These are phyloP conservation scores for Drosophila melanosoma DNA, from an alignment of 2,888 invertebrate species.

Conservation along the genomic window DNA sequence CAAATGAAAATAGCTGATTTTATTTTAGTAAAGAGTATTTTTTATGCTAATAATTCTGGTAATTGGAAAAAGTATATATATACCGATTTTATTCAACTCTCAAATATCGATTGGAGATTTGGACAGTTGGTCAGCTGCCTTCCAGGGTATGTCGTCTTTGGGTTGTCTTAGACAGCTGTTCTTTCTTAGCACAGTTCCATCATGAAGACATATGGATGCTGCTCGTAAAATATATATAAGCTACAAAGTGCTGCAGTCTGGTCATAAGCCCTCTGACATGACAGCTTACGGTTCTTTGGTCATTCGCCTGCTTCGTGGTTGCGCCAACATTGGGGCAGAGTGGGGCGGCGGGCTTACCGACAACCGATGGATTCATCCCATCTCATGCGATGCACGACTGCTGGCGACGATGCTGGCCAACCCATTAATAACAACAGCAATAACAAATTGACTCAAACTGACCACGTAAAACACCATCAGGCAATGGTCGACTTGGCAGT, in stretches of 20 bases:
- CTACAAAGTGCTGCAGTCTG: conserved; percentile 18
- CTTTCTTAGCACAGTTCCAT: neutral
- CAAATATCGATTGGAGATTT: neutral
- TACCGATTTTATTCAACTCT: too few relatives aligned
- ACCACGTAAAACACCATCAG: conserved; percentile 27
- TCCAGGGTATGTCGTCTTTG: neutral
- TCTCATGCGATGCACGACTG: conserved; percentile 15
- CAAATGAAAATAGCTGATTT: neutral
- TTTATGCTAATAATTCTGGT: too few relatives aligned
- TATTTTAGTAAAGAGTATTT: neutral
- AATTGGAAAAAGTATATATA: too few relatives aligned
- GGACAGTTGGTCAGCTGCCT: neutral
- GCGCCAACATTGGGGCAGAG: neutral
- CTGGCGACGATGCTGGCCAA: neutral
- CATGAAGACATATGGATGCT: neutral
- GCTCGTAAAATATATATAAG: conserved; percentile 32
- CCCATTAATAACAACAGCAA: conserved; percentile 8
- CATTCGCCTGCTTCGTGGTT: neutral
- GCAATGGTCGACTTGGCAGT: conserved; percentile 23
- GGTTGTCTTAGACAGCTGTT: neutral
- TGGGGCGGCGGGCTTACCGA: conserved; percentile 3
- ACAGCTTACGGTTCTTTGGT: conserved; percentile 5
- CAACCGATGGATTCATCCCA: conserved; percentile 51
- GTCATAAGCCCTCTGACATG: conserved; percentile 15
- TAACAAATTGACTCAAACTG: conserved; percentile 34